Evolutionary conservation across 2,888 invertebrate species (phyloP).

Genomic region (Lasioglossum morio): DNA sequence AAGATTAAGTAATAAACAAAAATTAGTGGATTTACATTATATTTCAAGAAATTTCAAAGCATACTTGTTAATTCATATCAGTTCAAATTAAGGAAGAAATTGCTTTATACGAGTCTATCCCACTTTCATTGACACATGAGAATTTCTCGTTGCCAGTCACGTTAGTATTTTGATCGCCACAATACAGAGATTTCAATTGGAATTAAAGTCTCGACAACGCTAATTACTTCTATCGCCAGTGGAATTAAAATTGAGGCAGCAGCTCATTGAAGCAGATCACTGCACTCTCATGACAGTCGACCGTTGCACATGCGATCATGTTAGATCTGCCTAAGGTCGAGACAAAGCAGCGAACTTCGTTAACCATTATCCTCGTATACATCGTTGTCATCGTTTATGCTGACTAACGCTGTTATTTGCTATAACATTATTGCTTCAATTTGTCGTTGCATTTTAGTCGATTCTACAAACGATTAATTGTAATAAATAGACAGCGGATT

Average conservation of each 20-base stretch:
- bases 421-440: conserved; percentile 19
- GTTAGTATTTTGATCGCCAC: no score
- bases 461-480: no score
- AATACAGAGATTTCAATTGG: conserved; percentile 31
- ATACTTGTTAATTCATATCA: no score
- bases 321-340: conserved; percentile 54
- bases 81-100: no score
- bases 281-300: conserved; percentile 34
- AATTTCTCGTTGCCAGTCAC: background rate
- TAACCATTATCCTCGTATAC: conserved; percentile 38
- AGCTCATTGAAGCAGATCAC: conserved; percentile 31
- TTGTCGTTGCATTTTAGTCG: background rate
- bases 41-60: no score
- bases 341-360: conserved; percentile 43
- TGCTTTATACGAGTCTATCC: no score
- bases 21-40: no score
- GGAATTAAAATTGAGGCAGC: conserved; percentile 51
- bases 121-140: background rate
- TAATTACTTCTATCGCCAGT: conserved; percentile 48
- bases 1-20: no score
- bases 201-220: conserved; percentile 36
- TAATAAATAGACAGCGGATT: no score
- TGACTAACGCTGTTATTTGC: conserved; percentile 44
- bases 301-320: conserved; percentile 52
- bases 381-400: conserved; percentile 45